Base-by-base conservation (phyloP, 2,113 vertebrate species). In the Orientallactaga bullata region DNA sequence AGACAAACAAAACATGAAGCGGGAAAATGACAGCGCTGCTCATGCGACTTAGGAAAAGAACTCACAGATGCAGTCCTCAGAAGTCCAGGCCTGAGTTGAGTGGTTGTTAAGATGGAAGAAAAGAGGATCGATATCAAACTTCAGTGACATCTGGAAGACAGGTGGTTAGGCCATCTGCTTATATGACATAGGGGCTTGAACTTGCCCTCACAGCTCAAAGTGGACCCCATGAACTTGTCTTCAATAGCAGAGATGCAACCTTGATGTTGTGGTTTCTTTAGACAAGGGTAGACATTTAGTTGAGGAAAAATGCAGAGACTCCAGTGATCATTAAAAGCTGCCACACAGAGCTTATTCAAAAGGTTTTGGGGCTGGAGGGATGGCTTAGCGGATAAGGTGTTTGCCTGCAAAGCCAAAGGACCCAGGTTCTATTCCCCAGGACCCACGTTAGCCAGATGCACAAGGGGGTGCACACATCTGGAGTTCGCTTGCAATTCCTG, bases 151-250 rank as follows among this genome's bases (percentile, higher is more conserved):
- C 0, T 32, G 13, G 3, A 61, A 28, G 23, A 16, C 42, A 51
- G 18, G 5, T 16, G 30, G 4, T 20, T 6, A n/a, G n/a, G n/a
- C 4, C 37, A 32, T 16, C 28, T 69, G 0, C 16, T 23, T 24
- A 39, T 6, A 18, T 63, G 21, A 10, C 3, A 4, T 0, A 7
- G 24, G 3, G 2, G 0, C 12, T 42, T 18, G 15, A 21, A 35
- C 32, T 15, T 58, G 26, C 30, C 30, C 9, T 1, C 0, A 1
- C 4, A n/a, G 35, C 1, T 18, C 18, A 35, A 87, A 65, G 20
- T 7, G 8, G 30, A 51, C 7, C n/a, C 15, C 7, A 4, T 28
- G 20, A 9, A 23, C 37, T 39, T 26, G 61, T 77, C 37, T 32
- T 39, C 37, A 7, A 0, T 0, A 3, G 12, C 21, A 51, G 65